Evolutionary conservation across 2,888 invertebrate genomes (phyloP), one percentile per base, ranked within the genome.

Genomic region (Drosophila phalerata): DNA sequence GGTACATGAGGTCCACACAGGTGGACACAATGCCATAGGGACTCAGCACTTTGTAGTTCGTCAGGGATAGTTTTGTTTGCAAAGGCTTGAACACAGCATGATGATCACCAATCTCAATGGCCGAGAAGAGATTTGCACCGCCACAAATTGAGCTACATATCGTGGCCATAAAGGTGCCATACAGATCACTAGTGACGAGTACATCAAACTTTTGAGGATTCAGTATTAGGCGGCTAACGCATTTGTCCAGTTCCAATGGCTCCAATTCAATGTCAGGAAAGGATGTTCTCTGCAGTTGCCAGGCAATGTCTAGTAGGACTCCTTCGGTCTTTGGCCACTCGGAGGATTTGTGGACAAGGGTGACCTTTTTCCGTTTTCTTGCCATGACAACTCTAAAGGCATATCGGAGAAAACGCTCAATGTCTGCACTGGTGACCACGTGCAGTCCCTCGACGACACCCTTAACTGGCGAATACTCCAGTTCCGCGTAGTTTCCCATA

Each of bases 41-140:
- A 73, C 88, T 88, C 19, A 91, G 77, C 1, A 45, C 40, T 5
- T 74, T 67, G 6, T 70, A 71, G 60, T 79, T 79, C 25, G 88
- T 85, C 3, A 91, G 48, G 10, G 91, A 91, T 0, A 91, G 71
- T 6, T 89, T 88, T 1, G 87, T 88, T 64, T 91, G 83, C n/a
- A 91, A 73, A 0, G 91, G 91, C 73, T 91, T 91, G 34, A 91
- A 91, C 0, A 91, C 77, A 2, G 90, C 91, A 65, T 89, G 85
- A 48, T 81, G 51, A 4, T 88, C 80, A 0, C 90, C 89, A n/a
- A 78, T 55, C 47, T 90, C 91, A 5, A 68, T 77, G 5, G 87
- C 70, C 5, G 85, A 85, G 40, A 90, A 91, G 1, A 91, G 78
- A 66, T 85, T 85, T 4, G 87, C 80, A 17, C 91, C 90, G 6